A percentile compares a stretch with the other conserved stretches of the same genome.
These are phyloP conservation scores for Ormyrus pomaceus DNA, from an alignment of 2,888 invertebrate genomes.

Conservation along the genomic window DNA sequence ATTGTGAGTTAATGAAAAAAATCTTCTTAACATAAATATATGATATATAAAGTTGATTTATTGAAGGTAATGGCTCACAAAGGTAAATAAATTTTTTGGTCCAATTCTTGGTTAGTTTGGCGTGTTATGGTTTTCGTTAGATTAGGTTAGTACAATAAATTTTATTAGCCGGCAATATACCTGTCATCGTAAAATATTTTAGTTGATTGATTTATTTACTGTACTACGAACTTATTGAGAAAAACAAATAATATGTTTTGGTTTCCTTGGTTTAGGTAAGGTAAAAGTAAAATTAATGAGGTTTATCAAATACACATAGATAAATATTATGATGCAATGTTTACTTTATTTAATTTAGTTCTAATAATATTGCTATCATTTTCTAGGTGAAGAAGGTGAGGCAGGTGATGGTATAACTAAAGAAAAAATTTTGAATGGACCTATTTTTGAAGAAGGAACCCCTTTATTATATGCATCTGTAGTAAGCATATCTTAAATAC, in stretches of 20 bases:
- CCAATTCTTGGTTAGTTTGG: too few species aligned
- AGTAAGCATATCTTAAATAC: constrained; percentile 67
- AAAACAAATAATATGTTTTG: too few species aligned
- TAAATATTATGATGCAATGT: not conserved
- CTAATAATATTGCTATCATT: not conserved
- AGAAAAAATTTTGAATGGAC: constrained; percentile 76
- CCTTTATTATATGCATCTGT: constrained; percentile 78
- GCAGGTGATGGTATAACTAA: constrained; percentile 71
- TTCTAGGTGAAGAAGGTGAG: constrained; percentile 72
- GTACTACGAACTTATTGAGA: too few species aligned
- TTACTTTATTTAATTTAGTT: constrained; percentile 2
- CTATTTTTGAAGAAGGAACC: constrained; percentile 77
- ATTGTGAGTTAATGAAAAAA: too few species aligned
- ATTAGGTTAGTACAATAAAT: constrained; percentile 21
- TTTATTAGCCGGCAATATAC: constrained; percentile 29
- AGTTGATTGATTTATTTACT: too few species aligned
- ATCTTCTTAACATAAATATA: too few species aligned
- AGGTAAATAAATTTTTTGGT: too few species aligned
- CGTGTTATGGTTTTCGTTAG: not conserved
- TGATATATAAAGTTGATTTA: too few species aligned
- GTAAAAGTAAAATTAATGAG: not conserved
- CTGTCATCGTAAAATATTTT: not conserved
- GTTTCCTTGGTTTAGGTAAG: too few species aligned
- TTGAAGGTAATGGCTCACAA: too few species aligned
- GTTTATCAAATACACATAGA: not conserved